Evolutionary conservation across 2,113 vertebrate species (phyloP), one percentile per base, ranked within the genome.

Genomic region (Brienomyrus longianalis): DNA sequence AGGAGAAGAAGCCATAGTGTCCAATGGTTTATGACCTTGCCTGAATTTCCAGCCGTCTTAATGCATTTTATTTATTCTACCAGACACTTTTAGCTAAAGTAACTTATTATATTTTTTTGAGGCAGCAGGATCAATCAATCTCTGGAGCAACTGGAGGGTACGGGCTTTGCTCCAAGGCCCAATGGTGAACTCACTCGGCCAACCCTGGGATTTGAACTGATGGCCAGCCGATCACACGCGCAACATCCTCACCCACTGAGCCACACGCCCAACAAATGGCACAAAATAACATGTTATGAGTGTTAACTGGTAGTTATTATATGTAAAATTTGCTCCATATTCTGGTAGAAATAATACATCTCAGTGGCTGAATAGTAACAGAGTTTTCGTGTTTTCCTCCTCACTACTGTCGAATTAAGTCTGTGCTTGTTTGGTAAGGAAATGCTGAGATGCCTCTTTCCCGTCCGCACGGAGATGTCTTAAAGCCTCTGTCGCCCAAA

Each of bases 11-110:
- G 77, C 45, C 27, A 48, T 39, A 70, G 17, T 74, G 62, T 27
- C 48, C n/a, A 15, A 15, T 54, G 31, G 62, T 62, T 19, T 77
- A 27, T 91, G 50, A 47, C 80, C 35, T 43, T 62, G 52, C 52
- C 45, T 48, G 31, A 23, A 84, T 84, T 66, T 62, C 31, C 31
- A 84, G 51, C 89, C 39, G 6, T 89, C 59, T 88, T 89, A 48
- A 39, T 35, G 5, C 62, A 70, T 31, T 70, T 31, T 31, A 31
- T 70, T 31, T 70, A 31, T 70, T 70, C 10, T 70, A 31, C 56
- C 56, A 62, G 56, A 62, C 56, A 9, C 10, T 31, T 70, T 7
- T 70, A 70, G n/a, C 27, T 31, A 70, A 70, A 70, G 62, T 27
- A 5, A 31, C 27, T 31, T 62, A 9, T 54, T 52, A 15, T 66